phyloP scores from a whole-genome alignment of 2,797 vertebrate genomes.

The Catharus ustulatus region DNA sequence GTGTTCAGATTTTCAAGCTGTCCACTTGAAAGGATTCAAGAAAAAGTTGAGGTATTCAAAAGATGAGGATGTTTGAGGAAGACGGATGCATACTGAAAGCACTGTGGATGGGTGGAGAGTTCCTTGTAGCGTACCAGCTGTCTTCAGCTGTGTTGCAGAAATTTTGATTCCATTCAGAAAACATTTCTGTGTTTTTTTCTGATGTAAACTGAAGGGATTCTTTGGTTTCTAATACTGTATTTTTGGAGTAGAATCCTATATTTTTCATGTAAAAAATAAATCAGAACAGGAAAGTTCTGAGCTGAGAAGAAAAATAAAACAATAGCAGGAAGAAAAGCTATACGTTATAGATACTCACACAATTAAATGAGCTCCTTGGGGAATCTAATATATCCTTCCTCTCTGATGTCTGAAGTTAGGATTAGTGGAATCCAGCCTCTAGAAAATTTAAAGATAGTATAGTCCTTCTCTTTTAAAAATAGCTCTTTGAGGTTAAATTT shows the following conservation, averaged over 20 bases:
- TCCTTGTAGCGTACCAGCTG: neutral
- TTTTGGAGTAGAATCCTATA: neutral
- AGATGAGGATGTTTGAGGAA: neutral
- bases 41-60: neutral
- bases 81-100: neutral
- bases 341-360: slow-evolving; percentile 13
- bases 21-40: neutral
- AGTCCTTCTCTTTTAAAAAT: slow-evolving; percentile 15
- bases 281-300: neutral
- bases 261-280: neutral
- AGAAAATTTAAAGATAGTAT: slow-evolving; percentile 50
- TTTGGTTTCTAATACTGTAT: neutral
- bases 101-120: neutral
- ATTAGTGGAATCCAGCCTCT: slow-evolving; percentile 67
- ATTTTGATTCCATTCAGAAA: neutral
- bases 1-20: slow-evolving; percentile 2
- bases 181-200: neutral
- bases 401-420: slow-evolving; percentile 67
- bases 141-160: neutral
- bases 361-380: slow-evolving; percentile 64
- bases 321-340: neutral
- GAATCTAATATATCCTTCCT: slow-evolving; percentile 42
- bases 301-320: neutral
- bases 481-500: slow-evolving; percentile 63
- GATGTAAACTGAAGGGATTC: neutral